phyloP scores from a whole-genome alignment of 2,888 invertebrate genomes.

The Drosophila anomalipes region DNA sequence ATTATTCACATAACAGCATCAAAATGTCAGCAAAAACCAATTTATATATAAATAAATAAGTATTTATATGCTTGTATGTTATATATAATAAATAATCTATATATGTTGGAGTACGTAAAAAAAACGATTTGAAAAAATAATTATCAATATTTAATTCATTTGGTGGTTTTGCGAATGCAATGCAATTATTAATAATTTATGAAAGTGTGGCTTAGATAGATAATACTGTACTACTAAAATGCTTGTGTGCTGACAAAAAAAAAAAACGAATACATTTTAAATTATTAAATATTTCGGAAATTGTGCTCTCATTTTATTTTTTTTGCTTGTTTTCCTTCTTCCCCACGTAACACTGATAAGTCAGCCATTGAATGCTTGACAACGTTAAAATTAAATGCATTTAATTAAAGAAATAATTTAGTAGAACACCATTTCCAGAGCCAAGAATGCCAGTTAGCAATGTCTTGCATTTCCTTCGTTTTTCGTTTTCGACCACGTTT shows the following conservation, averaged over 20 bases:
- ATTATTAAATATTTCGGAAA: constrained; percentile 19
- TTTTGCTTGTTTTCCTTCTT: constrained; percentile 4
- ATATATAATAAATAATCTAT: background rate
- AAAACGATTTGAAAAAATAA: constrained; percentile 65
- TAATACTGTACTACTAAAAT: constrained; percentile 28
- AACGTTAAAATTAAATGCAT: constrained; percentile 71
- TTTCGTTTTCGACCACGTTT: constrained; percentile 28
- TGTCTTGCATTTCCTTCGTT: constrained; percentile 50
- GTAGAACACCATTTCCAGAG: constrained; percentile 50
- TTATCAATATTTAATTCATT: constrained; percentile 77
- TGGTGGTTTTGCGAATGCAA: constrained; percentile 66
- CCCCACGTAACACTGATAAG: constrained; percentile 42
- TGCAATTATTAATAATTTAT: constrained; percentile 69
- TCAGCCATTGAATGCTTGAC: constrained; percentile 49
- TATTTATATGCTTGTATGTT: background rate
- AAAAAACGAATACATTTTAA: background rate
- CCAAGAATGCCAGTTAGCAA: constrained; percentile 17
- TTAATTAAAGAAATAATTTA: constrained; percentile 77
- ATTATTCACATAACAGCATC: constrained; percentile 53
- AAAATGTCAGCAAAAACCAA: constrained; percentile 3
- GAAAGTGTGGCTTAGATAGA: constrained; percentile 66
- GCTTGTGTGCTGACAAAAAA: background rate
- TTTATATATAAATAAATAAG: constrained; percentile 13
- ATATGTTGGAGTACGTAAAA: constrained; percentile 7
- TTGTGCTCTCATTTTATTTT: background rate